phyloP scores from a whole-genome alignment of 35 echinoderm and acorn worm species.

The Lytechinus variegatus region DNA sequence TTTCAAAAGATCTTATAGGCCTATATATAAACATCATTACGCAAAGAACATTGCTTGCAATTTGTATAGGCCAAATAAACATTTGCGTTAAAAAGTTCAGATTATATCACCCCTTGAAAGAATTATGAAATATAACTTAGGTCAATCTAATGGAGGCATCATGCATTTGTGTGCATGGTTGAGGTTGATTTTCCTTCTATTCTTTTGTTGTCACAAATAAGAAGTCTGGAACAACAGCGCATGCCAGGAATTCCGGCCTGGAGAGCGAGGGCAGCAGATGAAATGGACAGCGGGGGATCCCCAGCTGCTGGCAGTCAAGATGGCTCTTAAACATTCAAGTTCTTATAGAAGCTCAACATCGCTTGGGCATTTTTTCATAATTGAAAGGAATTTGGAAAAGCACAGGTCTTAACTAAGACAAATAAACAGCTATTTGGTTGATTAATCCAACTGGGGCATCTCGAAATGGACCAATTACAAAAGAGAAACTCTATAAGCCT shows the following conservation, averaged over 20 bases:
- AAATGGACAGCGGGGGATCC: constrained; percentile 1
- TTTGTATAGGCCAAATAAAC: too few relatives aligned
- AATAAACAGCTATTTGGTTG: not conserved
- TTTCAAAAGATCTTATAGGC: not conserved
- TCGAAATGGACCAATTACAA: not conserved
- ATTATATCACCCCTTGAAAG: not conserved
- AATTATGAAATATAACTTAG: not conserved
- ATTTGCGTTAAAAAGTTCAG: too few relatives aligned
- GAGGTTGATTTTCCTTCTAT: not conserved
- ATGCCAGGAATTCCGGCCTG: not conserved
- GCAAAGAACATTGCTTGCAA: too few relatives aligned
- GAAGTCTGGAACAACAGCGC: constrained; percentile 8
- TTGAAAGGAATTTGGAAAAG: not conserved
- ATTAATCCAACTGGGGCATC: not conserved
- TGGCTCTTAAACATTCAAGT: not conserved
- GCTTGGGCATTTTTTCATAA: not conserved
- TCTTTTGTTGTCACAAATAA: not conserved
- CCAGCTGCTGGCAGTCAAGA: not conserved
- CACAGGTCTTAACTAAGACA: not conserved
- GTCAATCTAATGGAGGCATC: not conserved
- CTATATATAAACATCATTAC: not conserved
- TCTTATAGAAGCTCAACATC: not conserved
- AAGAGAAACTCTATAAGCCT: not conserved
- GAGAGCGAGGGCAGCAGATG: not conserved
- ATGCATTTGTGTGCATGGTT: not conserved